A percentile compares a stretch with the other conserved stretches of the same genome.
Evolutionary conservation across 2,797 vertebrate species (phyloP).

Genomic region (Enteromius treurensis): DNA sequence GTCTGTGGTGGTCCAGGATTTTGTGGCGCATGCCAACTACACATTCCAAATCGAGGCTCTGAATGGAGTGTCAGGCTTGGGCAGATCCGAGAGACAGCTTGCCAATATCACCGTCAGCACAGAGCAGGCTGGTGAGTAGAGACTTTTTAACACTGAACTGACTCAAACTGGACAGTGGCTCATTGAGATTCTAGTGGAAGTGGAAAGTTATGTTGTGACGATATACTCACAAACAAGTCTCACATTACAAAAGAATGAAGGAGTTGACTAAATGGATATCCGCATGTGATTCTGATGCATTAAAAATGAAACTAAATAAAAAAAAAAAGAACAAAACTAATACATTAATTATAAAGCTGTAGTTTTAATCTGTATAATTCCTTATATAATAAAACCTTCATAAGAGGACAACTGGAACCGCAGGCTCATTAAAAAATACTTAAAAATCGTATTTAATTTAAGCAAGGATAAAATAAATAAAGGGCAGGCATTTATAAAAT

Average conservation of each 20-base stretch:
- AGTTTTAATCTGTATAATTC: neutral
- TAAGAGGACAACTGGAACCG: neutral
- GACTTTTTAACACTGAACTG: neutral
- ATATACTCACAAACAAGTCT: neutral
- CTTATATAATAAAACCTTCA: neutral
- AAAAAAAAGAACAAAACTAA: neutral
- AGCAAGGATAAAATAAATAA: neutral
- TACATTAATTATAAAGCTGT: neutral
- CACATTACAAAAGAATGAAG: neutral
- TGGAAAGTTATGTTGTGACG: neutral
- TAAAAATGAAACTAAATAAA: neutral
- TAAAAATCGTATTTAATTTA: neutral
- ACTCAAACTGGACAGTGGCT: neutral
- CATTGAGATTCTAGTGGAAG: neutral
- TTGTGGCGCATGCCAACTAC: slow-evolving; percentile 90
- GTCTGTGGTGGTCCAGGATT: slow-evolving; percentile 91
- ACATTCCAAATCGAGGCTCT: slow-evolving; percentile 93
- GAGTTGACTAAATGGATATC: neutral
- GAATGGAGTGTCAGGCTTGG: slow-evolving; percentile 91
- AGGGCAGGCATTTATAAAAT: too few species aligned
- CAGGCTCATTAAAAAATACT: neutral
- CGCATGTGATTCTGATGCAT: neutral
- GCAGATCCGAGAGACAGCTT: slow-evolving; percentile 83
- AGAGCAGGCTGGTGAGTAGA: slow-evolving; percentile 88
- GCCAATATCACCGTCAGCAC: slow-evolving; percentile 90